These are phyloP conservation scores for Andrena hattorfiana DNA, from an alignment of 2,888 invertebrate species.

Conservation along the genomic window DNA sequence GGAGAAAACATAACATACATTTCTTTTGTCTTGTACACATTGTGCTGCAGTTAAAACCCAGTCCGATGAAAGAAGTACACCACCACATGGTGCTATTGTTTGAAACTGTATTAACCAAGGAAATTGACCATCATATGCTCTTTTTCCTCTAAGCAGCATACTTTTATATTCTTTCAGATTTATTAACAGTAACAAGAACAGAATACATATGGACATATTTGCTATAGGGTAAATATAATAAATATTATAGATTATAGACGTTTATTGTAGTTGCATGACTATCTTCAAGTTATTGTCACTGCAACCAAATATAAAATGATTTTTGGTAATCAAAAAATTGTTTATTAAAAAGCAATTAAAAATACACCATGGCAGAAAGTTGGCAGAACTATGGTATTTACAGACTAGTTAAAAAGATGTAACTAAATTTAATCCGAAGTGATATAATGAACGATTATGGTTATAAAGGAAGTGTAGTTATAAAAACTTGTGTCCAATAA, in stretches of 20 bases:
- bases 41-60: conserved; percentile 77
- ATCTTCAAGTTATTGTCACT: conserved; percentile 27
- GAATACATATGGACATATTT: conserved; percentile 70
- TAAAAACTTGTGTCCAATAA: conserved; percentile 40
- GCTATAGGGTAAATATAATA: conserved; percentile 22
- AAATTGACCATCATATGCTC: conserved; percentile 69
- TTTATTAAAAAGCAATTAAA: conserved; percentile 51
- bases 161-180: conserved; percentile 54
- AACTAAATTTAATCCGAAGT: conserved; percentile 7
- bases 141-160: conserved; percentile 60
- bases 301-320: not conserved
- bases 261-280: conserved; percentile 4
- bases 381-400: conserved; percentile 42
- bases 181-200: conserved; percentile 63
- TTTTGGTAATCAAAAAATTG: conserved; percentile 26
- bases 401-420: conserved; percentile 29
- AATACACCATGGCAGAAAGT: conserved; percentile 29
- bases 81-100: conserved; percentile 75
- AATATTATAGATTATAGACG: not conserved
- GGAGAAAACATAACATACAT: conserved; percentile 58
- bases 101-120: conserved; percentile 77
- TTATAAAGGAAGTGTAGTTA: not conserved
- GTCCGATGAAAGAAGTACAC: conserved; percentile 73
- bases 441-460: not conserved
- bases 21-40: conserved; percentile 74